A percentile compares a stretch with the other conserved stretches of the same genome.
Conservation (phyloP, 1,140 invertebrate species). For the Vanessa atalanta region DNA sequence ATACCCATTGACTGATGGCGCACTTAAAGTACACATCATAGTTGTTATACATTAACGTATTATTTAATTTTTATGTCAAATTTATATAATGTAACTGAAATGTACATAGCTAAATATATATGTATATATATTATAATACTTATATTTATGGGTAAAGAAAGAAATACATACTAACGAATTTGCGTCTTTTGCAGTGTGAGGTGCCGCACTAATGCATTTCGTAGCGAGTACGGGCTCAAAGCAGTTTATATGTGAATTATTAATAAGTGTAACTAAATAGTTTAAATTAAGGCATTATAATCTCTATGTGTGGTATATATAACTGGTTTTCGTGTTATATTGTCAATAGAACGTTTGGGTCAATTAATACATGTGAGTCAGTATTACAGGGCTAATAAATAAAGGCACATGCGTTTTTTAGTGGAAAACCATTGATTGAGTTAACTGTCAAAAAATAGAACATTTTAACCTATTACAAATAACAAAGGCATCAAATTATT, state of each 20-base stretch:
- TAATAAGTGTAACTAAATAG: constrained; percentile 63
- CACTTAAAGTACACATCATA: neutral
- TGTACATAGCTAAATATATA: neutral
- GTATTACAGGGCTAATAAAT: constrained; percentile 74
- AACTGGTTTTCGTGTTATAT: constrained; percentile 15
- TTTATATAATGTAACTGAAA: neutral
- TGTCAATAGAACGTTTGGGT: constrained; percentile 38
- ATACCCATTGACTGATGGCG: neutral
- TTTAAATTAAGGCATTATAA: constrained; percentile 55
- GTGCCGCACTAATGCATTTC: constrained; percentile 57
- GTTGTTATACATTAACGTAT: neutral
- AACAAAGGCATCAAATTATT: neutral
- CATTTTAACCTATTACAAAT: neutral
- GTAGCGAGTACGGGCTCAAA: constrained; percentile 72
- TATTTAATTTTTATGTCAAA: neutral
- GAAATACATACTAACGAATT: constrained; percentile 4
- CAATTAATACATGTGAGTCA: constrained; percentile 74
- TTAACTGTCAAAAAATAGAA: neutral
- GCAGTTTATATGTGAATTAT: constrained; percentile 76
- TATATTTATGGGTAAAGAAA: neutral
- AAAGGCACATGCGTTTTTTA: neutral
- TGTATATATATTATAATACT: neutral
- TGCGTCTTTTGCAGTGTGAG: constrained; percentile 67
- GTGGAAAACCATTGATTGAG: neutral
- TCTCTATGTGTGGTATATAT: constrained; percentile 54